Conservation (phyloP, 1,140 invertebrate genomes). For the Andrena cerasifolii region DNA sequence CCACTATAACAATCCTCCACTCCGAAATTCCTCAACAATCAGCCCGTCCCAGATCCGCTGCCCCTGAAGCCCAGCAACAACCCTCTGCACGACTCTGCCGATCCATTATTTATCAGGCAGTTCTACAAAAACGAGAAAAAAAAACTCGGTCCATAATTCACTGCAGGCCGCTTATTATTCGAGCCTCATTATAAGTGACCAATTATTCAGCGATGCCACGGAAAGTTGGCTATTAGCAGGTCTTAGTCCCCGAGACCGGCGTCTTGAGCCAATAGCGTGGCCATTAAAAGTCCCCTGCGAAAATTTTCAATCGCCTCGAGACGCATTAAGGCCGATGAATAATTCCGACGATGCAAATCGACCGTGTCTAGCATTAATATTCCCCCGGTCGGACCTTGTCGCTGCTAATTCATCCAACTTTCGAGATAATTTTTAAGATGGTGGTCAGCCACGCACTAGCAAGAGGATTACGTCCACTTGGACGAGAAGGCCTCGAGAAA, state of each 20-base stretch:
- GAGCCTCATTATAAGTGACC: neutral
- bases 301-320: slow-evolving; percentile 4
- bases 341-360: slow-evolving; percentile 37
- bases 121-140: no score
- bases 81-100: no score
- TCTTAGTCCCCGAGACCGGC: no score
- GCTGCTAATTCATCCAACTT: neutral
- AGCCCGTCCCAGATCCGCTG: no score
- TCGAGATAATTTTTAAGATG: neutral
- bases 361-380: slow-evolving; percentile 30
- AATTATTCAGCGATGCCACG: neutral
- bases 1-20: no score
- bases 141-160: neutral
- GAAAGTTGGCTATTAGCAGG: neutral
- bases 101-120: no score
- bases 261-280: neutral
- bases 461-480: neutral
- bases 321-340: slow-evolving; percentile 17
- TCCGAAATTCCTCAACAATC: no score
- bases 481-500: no score
- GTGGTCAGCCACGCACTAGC: neutral
- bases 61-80: no score
- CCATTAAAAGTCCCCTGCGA: neutral
- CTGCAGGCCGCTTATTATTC: neutral
- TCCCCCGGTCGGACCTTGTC: neutral